phyloP scores from a whole-genome alignment of 2,113 vertebrate species.

The Lophotis ruficrista region DNA sequence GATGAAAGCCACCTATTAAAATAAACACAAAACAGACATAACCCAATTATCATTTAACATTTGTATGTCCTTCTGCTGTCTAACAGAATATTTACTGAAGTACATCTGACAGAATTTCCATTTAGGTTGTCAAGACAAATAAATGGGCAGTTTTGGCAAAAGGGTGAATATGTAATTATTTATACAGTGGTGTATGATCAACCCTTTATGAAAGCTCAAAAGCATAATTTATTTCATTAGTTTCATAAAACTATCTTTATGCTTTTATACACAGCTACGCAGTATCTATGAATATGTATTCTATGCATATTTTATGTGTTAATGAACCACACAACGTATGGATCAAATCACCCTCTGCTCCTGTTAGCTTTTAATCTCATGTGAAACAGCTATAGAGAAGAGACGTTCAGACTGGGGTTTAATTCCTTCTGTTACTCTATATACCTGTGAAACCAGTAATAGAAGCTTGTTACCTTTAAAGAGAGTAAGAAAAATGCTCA shows the following conservation, averaged over 20 bases:
- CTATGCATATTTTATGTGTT: slow-evolving; percentile 12
- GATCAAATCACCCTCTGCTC: slow-evolving; percentile 4
- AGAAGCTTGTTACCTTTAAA: background rate
- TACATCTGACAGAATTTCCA: background rate
- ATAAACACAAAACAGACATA: background rate
- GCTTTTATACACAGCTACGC: background rate
- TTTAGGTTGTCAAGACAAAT: slow-evolving; percentile 27
- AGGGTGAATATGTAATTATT: background rate
- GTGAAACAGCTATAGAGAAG: background rate
- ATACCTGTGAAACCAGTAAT: background rate
- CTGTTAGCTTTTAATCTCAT: background rate
- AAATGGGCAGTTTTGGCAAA: background rate
- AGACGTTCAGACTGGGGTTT: background rate
- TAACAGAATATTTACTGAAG: slow-evolving; percentile 1
- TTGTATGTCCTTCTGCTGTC: background rate
- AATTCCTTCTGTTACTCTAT: background rate
- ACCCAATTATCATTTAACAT: background rate
- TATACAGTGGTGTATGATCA: background rate
- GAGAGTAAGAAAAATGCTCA: background rate
- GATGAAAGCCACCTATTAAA: slow-evolving; percentile 17
- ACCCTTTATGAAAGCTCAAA: background rate
- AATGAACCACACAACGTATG: background rate
- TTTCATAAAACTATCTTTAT: background rate
- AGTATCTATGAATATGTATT: background rate
- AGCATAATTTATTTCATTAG: background rate